A percentile compares a stretch with the other conserved stretches of the same genome.
Conservation (phyloP, 2,888 invertebrate species). For the Folsomia candida region DNA sequence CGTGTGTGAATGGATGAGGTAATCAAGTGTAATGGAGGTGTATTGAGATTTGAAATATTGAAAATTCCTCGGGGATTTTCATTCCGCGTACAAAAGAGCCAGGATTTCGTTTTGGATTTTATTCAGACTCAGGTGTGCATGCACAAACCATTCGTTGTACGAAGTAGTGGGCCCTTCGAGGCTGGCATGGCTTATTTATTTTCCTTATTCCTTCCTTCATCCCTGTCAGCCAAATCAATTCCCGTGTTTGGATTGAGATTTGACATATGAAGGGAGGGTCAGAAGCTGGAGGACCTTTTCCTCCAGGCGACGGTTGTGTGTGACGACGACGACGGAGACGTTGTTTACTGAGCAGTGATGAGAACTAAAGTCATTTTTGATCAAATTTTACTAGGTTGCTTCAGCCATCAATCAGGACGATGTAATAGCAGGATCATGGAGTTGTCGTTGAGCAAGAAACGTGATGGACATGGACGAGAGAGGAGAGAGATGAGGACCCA, state of each 20-base stretch:
- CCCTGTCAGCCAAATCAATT: not conserved
- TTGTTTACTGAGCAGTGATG: too few species aligned
- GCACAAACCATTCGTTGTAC: not conserved
- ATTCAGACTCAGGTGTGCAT: conserved; percentile 7
- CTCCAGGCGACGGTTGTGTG: too few species aligned
- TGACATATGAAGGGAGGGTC: too few species aligned
- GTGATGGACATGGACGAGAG: too few species aligned
- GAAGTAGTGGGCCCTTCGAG: not conserved
- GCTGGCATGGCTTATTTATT: not conserved
- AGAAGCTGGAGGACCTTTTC: too few species aligned
- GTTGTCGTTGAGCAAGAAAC: too few species aligned
- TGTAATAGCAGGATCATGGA: too few species aligned
- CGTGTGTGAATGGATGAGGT: not conserved
- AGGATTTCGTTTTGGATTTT: not conserved
- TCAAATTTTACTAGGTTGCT: too few species aligned
- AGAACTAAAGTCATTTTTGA: too few species aligned
- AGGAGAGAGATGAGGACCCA: too few species aligned
- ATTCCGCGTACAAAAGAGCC: not conserved
- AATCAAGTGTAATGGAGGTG: conserved; percentile 12
- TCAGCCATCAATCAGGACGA: too few species aligned
- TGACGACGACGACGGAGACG: too few species aligned
- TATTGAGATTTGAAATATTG: not conserved
- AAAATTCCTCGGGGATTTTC: conserved; percentile 2
- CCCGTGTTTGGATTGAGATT: not conserved
- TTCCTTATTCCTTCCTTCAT: not conserved